Evolutionary conservation across 2,797 vertebrate genomes (phyloP).

Genomic region (Pseudomugil tenellus): DNA sequence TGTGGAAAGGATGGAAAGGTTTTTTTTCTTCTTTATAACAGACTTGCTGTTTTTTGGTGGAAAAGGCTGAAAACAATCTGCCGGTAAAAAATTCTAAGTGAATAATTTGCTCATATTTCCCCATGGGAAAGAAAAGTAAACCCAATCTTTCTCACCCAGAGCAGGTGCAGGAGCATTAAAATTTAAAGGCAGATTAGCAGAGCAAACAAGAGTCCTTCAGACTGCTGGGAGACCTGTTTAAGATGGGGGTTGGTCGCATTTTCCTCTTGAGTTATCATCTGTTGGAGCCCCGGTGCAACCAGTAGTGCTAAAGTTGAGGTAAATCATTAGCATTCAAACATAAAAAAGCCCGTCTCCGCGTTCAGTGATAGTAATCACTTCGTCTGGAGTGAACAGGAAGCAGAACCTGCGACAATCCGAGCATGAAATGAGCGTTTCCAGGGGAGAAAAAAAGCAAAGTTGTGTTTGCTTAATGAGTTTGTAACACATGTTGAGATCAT

Average conservation of each 20-base stretch:
- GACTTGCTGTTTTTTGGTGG: background rate
- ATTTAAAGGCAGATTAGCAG: slow-evolving; percentile 48
- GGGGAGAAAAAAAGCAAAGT: background rate
- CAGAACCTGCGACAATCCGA: background rate
- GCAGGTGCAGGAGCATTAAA: slow-evolving; percentile 52
- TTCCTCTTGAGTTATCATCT: slow-evolving; percentile 8
- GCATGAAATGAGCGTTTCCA: background rate
- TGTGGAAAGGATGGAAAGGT: background rate
- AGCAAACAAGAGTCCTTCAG: background rate
- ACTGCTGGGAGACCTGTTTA: slow-evolving; percentile 3
- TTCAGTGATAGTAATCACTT: background rate
- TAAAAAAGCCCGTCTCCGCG: background rate
- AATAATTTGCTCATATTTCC: slow-evolving; percentile 35
- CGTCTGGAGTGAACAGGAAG: background rate
- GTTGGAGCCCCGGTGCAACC: background rate
- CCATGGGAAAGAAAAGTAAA: slow-evolving; percentile 43
- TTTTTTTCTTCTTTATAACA: background rate
- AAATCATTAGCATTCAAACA: slow-evolving; percentile 16
- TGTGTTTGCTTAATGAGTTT: background rate
- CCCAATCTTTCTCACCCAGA: slow-evolving; percentile 37
- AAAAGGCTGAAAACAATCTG: slow-evolving; percentile 3
- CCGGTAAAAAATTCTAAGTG: slow-evolving; percentile 11
- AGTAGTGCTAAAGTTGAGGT: slow-evolving; percentile 11
- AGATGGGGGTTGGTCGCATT: no score
- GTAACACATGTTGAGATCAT: background rate